Evolutionary conservation across 2,888 invertebrate genomes (phyloP).

Genomic region (Lepetodrilus schrolli): DNA sequence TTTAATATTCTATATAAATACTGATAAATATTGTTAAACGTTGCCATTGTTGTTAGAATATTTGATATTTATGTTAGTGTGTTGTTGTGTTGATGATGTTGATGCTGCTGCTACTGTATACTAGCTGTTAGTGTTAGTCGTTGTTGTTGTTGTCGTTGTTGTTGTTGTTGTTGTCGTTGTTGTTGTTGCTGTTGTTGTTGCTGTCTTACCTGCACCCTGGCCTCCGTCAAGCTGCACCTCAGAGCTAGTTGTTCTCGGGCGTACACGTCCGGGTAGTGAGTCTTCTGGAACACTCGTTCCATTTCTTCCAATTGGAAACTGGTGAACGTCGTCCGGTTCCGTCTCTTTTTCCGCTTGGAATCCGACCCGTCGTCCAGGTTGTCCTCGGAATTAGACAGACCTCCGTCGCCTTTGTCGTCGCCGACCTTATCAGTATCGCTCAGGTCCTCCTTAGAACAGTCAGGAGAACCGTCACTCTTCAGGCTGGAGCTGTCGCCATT

Average conservation of each 20-base stretch:
- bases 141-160: no score
- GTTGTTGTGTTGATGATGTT: no score
- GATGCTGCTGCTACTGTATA: no score
- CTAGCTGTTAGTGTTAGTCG: no score
- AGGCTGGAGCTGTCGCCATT: conserved; percentile 24
- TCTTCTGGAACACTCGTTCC: conserved; percentile 75
- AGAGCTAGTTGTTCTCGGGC: conserved; percentile 75
- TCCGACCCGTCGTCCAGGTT: conserved; percentile 46
- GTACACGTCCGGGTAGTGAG: conserved; percentile 76
- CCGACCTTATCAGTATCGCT: conserved; percentile 23
- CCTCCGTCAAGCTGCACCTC: conserved; percentile 74
- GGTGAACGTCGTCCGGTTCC: conserved; percentile 75
- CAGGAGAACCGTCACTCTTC: conserved; percentile 17
- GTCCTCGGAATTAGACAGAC: conserved; percentile 33
- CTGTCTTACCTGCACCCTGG: conserved; percentile 74
- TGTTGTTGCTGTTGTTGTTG: no score
- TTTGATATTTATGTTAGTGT: no score
- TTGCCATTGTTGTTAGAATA: no score
- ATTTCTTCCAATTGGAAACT: conserved; percentile 75
- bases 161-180: no score
- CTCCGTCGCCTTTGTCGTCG: conserved; percentile 10
- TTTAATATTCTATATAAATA: no score
- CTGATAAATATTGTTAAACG: no score
- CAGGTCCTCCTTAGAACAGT: conserved; percentile 24
- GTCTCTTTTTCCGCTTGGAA: conserved; percentile 71